A percentile compares a stretch with the other conserved stretches of the same genome.
Conservation (phyloP, 2,797 vertebrate genomes). For the Paramormyrops hopkinsi region DNA sequence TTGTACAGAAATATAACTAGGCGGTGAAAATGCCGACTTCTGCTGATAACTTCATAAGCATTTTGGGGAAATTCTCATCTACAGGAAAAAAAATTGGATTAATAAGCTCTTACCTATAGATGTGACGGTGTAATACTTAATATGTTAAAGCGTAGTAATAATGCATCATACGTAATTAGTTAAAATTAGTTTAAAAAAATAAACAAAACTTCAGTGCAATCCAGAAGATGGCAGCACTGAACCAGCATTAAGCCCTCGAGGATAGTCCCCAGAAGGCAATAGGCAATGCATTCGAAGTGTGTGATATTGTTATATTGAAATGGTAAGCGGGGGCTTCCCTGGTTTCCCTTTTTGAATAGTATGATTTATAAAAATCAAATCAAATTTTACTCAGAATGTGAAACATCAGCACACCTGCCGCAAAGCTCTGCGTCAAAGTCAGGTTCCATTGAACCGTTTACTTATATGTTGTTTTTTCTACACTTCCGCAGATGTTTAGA, state of each 20-base stretch:
- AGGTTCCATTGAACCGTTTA: neutral
- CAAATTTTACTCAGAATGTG: neutral
- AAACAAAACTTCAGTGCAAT: neutral
- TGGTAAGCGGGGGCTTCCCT: neutral
- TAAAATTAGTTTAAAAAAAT: neutral
- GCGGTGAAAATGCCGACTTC: neutral
- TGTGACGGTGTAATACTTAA: neutral
- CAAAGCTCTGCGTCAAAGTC: neutral
- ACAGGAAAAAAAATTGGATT: neutral
- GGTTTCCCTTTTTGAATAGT: neutral
- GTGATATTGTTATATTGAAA: neutral
- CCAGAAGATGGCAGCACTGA: constrained; percentile 11
- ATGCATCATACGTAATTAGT: neutral
- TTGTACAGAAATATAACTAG: neutral
- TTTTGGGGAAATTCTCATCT: neutral
- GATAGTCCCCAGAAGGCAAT: neutral
- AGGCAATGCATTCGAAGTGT: neutral
- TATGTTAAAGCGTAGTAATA: neutral
- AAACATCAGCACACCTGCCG: neutral
- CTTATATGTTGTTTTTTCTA: neutral
- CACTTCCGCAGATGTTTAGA: neutral
- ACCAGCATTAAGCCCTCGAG: neutral
- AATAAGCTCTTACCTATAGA: neutral
- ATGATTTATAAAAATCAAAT: neutral
- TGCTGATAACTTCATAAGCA: neutral